Conservation (phyloP, 2,113 vertebrate genomes). For the Microtus pennsylvanicus region DNA sequence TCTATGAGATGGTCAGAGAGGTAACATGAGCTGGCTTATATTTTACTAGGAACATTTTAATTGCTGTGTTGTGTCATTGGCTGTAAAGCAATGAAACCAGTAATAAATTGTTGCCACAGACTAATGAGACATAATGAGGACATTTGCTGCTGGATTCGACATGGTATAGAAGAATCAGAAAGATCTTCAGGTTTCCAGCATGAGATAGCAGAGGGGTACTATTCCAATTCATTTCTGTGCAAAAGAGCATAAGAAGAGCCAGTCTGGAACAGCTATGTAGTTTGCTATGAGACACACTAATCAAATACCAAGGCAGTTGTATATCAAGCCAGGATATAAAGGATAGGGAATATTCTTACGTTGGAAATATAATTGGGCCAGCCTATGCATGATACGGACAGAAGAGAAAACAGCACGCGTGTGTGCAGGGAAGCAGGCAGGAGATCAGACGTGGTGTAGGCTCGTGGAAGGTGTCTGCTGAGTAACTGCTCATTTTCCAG, state of each 20-base stretch:
- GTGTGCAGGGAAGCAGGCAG: neutral
- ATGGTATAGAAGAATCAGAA: neutral
- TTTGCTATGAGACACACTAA: neutral
- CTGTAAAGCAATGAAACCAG: neutral
- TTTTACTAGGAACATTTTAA: slow-evolving; percentile 10
- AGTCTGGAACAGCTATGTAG: neutral
- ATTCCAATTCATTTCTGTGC: neutral
- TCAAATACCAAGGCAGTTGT: neutral
- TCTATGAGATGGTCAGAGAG: neutral
- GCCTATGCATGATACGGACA: neutral
- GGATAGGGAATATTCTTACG: neutral
- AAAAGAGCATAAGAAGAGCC: neutral
- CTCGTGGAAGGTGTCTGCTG: neutral
- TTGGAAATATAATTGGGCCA: neutral
- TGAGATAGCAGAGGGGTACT: neutral
- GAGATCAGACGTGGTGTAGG: neutral
- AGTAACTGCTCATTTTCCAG: neutral
- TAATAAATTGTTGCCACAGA: slow-evolving; percentile 19
- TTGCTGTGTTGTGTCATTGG: slow-evolving; percentile 1
- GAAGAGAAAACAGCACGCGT: neutral
- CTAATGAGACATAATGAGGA: slow-evolving; percentile 16
- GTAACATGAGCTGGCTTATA: neutral
- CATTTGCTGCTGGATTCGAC: slow-evolving; percentile 24
- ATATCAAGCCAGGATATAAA: neutral
- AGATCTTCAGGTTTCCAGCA: neutral